Base-by-base conservation (phyloP, 2,797 vertebrate genomes). In the Pseudocheirus occidentalis region DNA sequence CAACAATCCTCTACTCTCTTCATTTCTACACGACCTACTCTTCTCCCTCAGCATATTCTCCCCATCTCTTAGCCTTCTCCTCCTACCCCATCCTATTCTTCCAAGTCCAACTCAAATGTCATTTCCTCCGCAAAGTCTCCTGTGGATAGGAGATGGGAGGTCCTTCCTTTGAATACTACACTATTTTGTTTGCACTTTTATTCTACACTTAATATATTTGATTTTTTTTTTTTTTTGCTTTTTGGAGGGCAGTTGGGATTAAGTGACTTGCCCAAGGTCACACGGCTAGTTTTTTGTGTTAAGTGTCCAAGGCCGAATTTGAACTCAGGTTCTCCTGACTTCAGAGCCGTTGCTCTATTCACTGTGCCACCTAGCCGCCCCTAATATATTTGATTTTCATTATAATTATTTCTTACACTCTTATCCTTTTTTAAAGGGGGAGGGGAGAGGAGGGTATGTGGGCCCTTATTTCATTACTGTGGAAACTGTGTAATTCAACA, bases 361-460 rank as follows among this genome's bases (percentile, higher is more conserved):
- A n/a, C n/a, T n/a, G n/a, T n/a, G n/a, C n/a, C n/a, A n/a, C n/a
- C n/a, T n/a, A n/a, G n/a, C n/a, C n/a, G n/a, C n/a, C n/a, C n/a
- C n/a, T 46, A 55, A 29, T 55, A 58, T 91, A 46, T 29, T 93
- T 59, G 93, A 53, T 57, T 55, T 93, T 54, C 90, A 52, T 59
- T 91, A 58, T 54, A 93, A 54, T 66, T 91, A 55, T 62, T 92
- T 55, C 14, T 0, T 73, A 50, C 53, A 40, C 56, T 66, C 55
- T 57, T 55, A 73, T 94, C 29, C 40, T 91, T 40, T 93, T 46
- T 54, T 93, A 93, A 96, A 93, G 40, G 93, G 13, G 2, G 52
- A 96, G 27, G 81, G 93, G 11, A 3, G 46, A 96, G 29, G 81
- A 62, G 10, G 16, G 7, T 40, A 56, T 73, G 54, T 94, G 57